Conservation (phyloP, 2,888 invertebrate species). For the Ophion ventricosus region DNA sequence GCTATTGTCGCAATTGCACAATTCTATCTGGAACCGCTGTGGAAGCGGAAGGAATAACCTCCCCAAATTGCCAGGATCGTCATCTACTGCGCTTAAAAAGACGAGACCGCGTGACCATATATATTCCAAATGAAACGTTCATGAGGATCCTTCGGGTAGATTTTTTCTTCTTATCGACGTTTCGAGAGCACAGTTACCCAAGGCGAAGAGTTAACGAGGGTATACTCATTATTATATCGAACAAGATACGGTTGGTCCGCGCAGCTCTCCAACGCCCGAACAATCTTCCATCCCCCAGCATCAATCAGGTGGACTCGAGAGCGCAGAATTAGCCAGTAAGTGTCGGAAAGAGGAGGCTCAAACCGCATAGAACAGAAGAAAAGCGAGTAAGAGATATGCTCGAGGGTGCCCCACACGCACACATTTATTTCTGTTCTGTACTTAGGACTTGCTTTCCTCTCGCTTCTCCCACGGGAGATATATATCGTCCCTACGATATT, state of each 20-base stretch:
- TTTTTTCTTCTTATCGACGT: slow-evolving; percentile 41
- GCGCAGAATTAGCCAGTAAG: slow-evolving; percentile 40
- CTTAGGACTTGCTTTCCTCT: neutral
- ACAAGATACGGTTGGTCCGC: slow-evolving; percentile 12
- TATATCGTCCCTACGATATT: slow-evolving; percentile 26
- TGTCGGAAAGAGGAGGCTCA: slow-evolving; percentile 23
- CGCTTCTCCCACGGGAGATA: slow-evolving; percentile 41
- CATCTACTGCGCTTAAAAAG: neutral
- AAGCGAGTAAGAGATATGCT: slow-evolving; percentile 42
- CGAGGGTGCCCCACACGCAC: slow-evolving; percentile 47
- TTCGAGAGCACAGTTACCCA: slow-evolving; percentile 27
- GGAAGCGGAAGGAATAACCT: neutral
- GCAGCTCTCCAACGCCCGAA: slow-evolving; percentile 28
- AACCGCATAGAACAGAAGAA: neutral
- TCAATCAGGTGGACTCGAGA: slow-evolving; percentile 64
- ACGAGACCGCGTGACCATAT: slow-evolving; percentile 19
- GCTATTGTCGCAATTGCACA: neutral
- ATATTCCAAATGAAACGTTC: slow-evolving; percentile 27
- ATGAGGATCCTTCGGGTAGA: slow-evolving; percentile 26
- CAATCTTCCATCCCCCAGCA: slow-evolving; percentile 62
- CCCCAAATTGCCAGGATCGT: neutral
- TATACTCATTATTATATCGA: slow-evolving; percentile 40
- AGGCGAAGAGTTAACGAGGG: slow-evolving; percentile 50
- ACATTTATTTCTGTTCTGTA: slow-evolving; percentile 46
- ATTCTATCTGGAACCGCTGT: neutral